phyloP scores from a whole-genome alignment of 2,797 vertebrate species.

The Pelodytes ibericus region DNA sequence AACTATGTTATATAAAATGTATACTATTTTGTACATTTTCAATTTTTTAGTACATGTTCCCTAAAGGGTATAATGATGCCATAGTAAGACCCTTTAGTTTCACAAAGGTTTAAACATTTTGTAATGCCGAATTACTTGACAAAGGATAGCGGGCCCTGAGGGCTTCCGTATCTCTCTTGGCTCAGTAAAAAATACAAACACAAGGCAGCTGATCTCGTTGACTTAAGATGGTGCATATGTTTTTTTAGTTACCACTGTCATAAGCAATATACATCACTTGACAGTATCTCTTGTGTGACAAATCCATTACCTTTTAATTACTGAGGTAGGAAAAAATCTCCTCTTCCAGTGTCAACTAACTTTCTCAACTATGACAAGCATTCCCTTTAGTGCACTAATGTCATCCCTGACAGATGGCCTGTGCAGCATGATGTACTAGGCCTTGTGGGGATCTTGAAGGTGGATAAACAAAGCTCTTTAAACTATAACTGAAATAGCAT shows the following conservation, averaged over 20 bases:
- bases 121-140: conserved; percentile 3
- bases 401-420: conserved; percentile 41
- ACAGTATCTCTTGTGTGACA: conserved; percentile 49
- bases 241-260: conserved; percentile 47
- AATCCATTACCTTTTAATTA: conserved; percentile 56
- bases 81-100: neutral
- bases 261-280: conserved; percentile 49
- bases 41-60: too few relatives aligned
- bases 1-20: too few relatives aligned
- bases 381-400: conserved; percentile 39
- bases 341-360: conserved; percentile 36
- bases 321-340: conserved; percentile 26
- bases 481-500: neutral
- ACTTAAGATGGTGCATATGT: conserved; percentile 43
- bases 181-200: neutral
- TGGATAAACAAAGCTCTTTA: conserved; percentile 34
- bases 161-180: neutral
- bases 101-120: conserved; percentile 11
- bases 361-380: conserved; percentile 40
- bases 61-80: too few relatives aligned
- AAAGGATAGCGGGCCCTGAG: neutral
- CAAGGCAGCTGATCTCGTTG: conserved; percentile 17
- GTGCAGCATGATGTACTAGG: neutral
- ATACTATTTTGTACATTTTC: too few relatives aligned
- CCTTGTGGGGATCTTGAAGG: neutral